Evolutionary conservation across 2,888 invertebrate species (phyloP), one percentile per base, ranked within the genome.

Genomic region (Prenolepis imparis): DNA sequence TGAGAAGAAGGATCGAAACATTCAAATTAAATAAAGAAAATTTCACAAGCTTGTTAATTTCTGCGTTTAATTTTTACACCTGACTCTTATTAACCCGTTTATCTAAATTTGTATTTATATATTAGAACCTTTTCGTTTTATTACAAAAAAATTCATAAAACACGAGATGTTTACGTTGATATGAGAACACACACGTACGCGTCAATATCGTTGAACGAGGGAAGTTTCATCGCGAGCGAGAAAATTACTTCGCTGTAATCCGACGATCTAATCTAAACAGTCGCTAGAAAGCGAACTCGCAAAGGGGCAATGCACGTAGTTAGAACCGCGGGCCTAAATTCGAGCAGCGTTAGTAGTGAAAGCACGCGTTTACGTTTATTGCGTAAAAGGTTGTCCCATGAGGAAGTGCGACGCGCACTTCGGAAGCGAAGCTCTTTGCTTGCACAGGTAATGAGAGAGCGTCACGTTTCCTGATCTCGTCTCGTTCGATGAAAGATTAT

Each of bases 251-350:
- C 59, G 57, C 41, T 39, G 82, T 78, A 87, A 88, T 85, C 73
- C 84, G 80, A 80, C 73, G 83, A 89, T 89, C 88, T 86, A 88
- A 89, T 89, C 88, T 86, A 88, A 88, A 87, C 84, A 84, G 78
- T 73, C 57, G 74, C 77, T 90, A 88, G 89, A 89, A 89, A 89
- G 89, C 87, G 87, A 88, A 84, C 82, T 90, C 81, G 83, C 82
- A 28, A 28, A 55, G 83, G 88, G 83, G 36, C 88, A 82, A 87
- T 85, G 90, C 88, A 85, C 83, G 82, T 32, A 11, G 57, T 52
- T 84, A 52, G 83, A 82, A 82, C 36, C 83, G 39, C 78, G 84
- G 39, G 80, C 84, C 67, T 83, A 82, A 83, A 84, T 84, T 82
- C 82, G 81, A 88, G 85, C 84, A 88, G 61, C 80, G 82, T 52